Evolutionary conservation across 2,797 vertebrate genomes (phyloP).

Genomic region (Botia almorhae): DNA sequence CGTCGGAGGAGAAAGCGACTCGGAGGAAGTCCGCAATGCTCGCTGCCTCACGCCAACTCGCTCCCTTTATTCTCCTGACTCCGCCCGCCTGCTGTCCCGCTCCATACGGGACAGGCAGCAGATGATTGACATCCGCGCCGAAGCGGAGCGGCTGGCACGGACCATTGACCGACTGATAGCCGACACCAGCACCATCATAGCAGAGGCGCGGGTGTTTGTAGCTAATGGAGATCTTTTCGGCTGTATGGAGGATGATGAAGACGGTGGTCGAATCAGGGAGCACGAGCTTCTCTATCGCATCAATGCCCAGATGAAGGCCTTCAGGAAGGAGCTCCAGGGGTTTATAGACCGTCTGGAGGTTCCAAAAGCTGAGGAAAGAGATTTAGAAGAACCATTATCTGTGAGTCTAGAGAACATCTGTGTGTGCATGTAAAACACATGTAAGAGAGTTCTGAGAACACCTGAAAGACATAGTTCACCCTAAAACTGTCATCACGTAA

Average conservation of each 20-base stretch:
- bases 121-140: constrained; percentile 92
- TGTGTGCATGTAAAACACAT: constrained; percentile 31
- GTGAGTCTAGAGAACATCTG: constrained; percentile 78
- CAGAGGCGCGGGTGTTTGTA: constrained; percentile 90
- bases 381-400: constrained; percentile 92
- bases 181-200: constrained; percentile 92
- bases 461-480: background rate
- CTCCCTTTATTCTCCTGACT: constrained; percentile 84
- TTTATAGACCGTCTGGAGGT: constrained; percentile 93
- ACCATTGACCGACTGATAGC: constrained; percentile 94
- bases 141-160: constrained; percentile 90
- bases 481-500: background rate
- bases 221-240: constrained; percentile 89
- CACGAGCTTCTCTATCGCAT: constrained; percentile 96
- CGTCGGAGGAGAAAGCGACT: constrained; percentile 93
- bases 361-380: constrained; percentile 85
- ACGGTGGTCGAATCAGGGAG: constrained; percentile 88
- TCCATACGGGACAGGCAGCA: constrained; percentile 90
- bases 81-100: constrained; percentile 81
- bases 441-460: constrained; percentile 2
- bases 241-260: constrained; percentile 84
- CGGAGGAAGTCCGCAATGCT: constrained; percentile 89
- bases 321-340: constrained; percentile 93
- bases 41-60: constrained; percentile 92
- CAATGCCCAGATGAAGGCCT: constrained; percentile 96